A percentile compares a stretch with the other conserved stretches of the same genome.
phyloP scores from a whole-genome alignment of 2,888 invertebrate genomes.

The Micoletzkya japonica region DNA sequence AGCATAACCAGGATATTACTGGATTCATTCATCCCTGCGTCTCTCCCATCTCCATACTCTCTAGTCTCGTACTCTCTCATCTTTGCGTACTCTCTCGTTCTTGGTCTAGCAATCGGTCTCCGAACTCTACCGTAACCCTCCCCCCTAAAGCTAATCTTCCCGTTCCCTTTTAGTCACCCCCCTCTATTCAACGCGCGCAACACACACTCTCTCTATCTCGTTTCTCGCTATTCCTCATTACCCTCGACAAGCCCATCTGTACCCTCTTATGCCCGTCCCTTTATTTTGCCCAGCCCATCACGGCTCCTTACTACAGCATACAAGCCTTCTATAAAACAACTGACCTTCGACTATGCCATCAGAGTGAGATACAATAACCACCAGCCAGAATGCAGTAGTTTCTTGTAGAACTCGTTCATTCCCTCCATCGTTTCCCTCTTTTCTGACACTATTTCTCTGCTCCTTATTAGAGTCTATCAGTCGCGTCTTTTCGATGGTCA shows the following conservation, averaged over 20 bases:
- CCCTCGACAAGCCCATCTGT: background rate
- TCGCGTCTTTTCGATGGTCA: background rate
- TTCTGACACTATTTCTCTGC: background rate
- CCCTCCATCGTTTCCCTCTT: background rate
- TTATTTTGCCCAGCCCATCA: background rate
- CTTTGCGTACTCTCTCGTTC: background rate
- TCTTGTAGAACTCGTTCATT: too few species aligned
- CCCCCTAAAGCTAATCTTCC: too few species aligned
- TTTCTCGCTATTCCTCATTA: background rate
- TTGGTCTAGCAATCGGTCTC: background rate
- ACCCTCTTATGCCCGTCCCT: background rate
- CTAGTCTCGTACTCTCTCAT: background rate
- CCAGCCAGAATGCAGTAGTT: too few species aligned
- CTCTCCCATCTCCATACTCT: background rate
- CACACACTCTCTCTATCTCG: background rate
- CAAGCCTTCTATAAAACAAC: background rate
- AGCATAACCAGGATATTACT: too few species aligned
- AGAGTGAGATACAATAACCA: too few species aligned
- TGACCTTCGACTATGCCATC: too few species aligned
- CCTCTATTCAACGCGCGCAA: background rate
- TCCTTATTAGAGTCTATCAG: background rate
- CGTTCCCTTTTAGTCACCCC: background rate
- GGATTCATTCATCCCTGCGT: background rate
- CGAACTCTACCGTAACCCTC: too few species aligned
- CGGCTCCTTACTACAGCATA: background rate